phyloP scores from a whole-genome alignment of 2,888 invertebrate species.

The Thysanoteuthis rhombus region DNA sequence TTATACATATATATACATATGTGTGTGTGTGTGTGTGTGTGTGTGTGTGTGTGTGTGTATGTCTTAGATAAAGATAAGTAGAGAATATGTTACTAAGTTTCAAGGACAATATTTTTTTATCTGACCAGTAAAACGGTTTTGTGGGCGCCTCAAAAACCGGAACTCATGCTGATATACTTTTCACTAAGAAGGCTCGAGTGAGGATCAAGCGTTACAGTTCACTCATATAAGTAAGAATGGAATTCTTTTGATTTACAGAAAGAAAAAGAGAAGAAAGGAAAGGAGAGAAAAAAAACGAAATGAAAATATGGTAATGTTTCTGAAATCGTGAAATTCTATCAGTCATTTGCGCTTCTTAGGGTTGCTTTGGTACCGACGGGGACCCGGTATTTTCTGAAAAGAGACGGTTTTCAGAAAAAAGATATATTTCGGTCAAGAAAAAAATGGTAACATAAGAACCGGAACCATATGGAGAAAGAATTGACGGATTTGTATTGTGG shows the following conservation, averaged over 20 bases:
- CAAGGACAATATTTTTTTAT: neutral
- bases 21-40: no score
- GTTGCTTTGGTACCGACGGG: neutral
- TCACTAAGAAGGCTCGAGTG: neutral
- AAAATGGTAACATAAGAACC: neutral
- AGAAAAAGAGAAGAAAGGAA: neutral
- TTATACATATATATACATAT: no score
- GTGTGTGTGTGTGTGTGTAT: no score
- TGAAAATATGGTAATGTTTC: slow-evolving; percentile 1
- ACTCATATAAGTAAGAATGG: neutral
- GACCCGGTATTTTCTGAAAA: neutral
- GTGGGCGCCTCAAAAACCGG: neutral
- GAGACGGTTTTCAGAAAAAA: neutral
- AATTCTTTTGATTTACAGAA: neutral
- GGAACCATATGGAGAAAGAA: slow-evolving; percentile 12
- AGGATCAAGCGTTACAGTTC: neutral
- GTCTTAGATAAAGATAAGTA: no score
- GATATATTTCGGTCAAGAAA: neutral
- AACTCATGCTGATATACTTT: neutral
- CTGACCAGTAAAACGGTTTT: no score
- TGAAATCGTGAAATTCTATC: neutral
- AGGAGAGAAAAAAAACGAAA: neutral
- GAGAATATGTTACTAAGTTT: no score
- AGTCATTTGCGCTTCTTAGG: neutral
- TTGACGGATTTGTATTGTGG: neutral